Evolutionary conservation across 2,797 vertebrate genomes (phyloP), one percentile per base, ranked within the genome.

Genomic region (Onychomys leucogaster): DNA sequence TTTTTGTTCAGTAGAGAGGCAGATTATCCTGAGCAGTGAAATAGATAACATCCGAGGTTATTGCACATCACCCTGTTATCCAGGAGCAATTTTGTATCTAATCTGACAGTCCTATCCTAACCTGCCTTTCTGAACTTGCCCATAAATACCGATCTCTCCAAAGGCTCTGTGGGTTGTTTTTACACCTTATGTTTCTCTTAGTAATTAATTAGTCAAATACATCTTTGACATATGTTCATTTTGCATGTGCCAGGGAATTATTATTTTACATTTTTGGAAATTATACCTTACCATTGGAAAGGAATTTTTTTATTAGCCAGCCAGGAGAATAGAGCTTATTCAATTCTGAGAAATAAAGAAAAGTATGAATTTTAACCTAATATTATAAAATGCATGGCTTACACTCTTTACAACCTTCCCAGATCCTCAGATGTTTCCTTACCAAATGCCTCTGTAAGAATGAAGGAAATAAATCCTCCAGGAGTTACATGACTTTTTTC

Each of bases 181-280:
- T 92, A 87, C 11, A 95, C 41, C 81, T 94, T 84, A 43, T 91
- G 13, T 94, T 91, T 84, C 90, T 96, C 84, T 91, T 17, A 87
- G 59, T 91, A 97, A 94, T 92, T 90, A 94, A 97, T 89, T 65
- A 95, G 61, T 89, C 91, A 82, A 95, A 81, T 89, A 94, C 81
- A 93, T 94, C 71, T 94, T 89, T 89, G 81, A 88, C 80, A 82
- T 11, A 9, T 93, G 83, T 91, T 97, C 90, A 92, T 95, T 95
- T 94, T 90, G 19, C 57, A 52, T 96, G 94, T 97, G 32, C 29
- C 27, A 85, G 32, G 93, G 71, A 55, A 6, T 91, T 94, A 32
- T 91, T 96, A 82, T 90, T 82, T 89, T 93, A 93, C 52, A 71
- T 46, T 94, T 65, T 94, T 71, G 23, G 90, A 98, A 92, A 85